Percentiles rank a stretch among this genome's conserved stretches.
Evolutionary conservation across 2,113 vertebrate species (phyloP).

Genomic region (Gymnorhina tibicen): DNA sequence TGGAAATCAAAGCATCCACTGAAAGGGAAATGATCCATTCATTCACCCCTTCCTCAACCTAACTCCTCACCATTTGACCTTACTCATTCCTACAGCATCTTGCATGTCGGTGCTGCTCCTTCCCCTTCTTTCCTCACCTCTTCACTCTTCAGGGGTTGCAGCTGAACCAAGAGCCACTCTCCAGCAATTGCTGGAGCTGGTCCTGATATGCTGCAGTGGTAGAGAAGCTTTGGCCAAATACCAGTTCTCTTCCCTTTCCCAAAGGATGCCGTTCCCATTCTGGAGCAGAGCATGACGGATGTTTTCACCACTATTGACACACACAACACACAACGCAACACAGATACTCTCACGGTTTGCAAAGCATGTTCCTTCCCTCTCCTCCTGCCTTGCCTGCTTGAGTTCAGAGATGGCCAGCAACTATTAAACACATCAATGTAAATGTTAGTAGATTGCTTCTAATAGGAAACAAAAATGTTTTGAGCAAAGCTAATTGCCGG

Average conservation of each 20-base stretch:
- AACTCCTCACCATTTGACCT: background rate
- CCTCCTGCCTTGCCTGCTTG: background rate
- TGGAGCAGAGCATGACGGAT: background rate
- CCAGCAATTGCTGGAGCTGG: background rate
- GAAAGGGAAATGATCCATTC: background rate
- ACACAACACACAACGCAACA: background rate
- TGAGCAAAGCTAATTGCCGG: slow-evolving; percentile 56
- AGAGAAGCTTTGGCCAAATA: background rate
- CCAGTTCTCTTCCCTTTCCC: background rate
- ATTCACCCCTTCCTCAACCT: background rate
- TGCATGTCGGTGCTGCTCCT: accelerated
- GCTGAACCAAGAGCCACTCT: background rate
- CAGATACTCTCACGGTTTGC: background rate
- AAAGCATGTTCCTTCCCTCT: background rate
- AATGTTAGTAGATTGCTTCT: slow-evolving; percentile 45
- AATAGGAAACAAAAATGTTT: slow-evolving; percentile 67
- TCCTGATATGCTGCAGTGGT: background rate
- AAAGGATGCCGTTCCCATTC: background rate
- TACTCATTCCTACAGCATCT: background rate
- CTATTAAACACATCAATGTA: slow-evolving; percentile 34
- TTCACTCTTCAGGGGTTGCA: background rate
- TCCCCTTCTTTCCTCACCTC: background rate
- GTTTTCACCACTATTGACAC: background rate
- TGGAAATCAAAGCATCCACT: background rate
- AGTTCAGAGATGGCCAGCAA: slow-evolving; percentile 22